These are phyloP conservation scores for Dascillus cervinus DNA, from an alignment of 2,888 invertebrate genomes.

Conservation along the genomic window DNA sequence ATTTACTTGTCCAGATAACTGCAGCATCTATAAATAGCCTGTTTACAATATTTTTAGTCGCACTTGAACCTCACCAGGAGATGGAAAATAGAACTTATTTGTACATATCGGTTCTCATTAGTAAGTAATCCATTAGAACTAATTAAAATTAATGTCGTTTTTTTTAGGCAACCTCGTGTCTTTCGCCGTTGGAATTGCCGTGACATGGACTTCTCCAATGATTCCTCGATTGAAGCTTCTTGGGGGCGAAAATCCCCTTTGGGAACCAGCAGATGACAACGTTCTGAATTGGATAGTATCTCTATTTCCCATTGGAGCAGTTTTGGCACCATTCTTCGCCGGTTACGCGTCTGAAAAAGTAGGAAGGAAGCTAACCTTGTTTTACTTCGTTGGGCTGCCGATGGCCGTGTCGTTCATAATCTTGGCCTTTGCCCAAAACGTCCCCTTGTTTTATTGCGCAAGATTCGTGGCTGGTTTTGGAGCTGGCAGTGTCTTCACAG, in stretches of 20 bases:
- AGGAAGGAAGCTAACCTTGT: conserved; percentile 60
- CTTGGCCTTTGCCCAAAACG: conserved; percentile 5
- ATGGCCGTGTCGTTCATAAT: conserved; percentile 54
- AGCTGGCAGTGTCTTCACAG: conserved; percentile 60
- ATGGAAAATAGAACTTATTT: too few species aligned
- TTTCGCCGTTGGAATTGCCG: conserved; percentile 37
- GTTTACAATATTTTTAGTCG: too few species aligned
- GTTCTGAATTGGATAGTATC: conserved; percentile 48
- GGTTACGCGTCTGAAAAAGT: conserved; percentile 56
- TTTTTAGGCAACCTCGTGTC: conserved; percentile 41
- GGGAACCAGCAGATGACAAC: conserved; percentile 25
- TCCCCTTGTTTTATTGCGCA: conserved; percentile 37
- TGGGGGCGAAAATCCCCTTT: conserved; percentile 32
- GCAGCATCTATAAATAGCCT: too few species aligned
- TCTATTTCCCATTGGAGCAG: conserved; percentile 43
- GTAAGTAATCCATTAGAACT: too few species aligned
- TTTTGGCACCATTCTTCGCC: conserved; percentile 59
- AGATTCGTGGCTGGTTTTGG: conserved; percentile 52
- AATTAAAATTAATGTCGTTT: too few species aligned
- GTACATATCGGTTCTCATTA: too few species aligned
- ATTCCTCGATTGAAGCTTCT: conserved; percentile 24
- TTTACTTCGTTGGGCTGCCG: conserved; percentile 47
- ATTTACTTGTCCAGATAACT: too few species aligned
- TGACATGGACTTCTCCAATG: conserved; percentile 40
- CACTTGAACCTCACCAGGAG: too few species aligned